phyloP scores from a whole-genome alignment of 1,140 invertebrate species.

The Cydia fagiglandana region DNA sequence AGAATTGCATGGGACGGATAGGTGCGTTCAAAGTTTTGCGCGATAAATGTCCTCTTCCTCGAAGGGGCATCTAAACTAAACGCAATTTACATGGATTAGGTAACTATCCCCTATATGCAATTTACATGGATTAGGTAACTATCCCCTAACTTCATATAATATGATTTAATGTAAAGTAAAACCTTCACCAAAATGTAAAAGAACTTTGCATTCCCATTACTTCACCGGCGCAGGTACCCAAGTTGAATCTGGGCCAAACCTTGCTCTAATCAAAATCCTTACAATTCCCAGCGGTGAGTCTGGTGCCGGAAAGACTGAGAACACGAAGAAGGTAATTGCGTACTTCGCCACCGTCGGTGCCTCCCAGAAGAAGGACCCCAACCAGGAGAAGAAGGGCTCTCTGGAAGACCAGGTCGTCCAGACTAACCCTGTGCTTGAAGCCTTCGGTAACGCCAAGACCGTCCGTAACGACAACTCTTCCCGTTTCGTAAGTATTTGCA shows the following conservation, averaged over 20 bases:
- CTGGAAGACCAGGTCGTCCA: slow-evolving; percentile 99
- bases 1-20: no score
- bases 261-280: slow-evolving; percentile 32
- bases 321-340: slow-evolving; percentile 99
- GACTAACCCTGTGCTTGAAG: slow-evolving; percentile 99
- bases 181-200: neutral
- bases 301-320: slow-evolving; percentile 99
- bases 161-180: no score
- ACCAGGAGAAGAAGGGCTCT: slow-evolving; percentile 87
- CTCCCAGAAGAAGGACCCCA: slow-evolving; percentile 87
- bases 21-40: no score
- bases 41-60: no score
- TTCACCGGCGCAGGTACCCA: neutral
- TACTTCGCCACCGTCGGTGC: slow-evolving; percentile 98
- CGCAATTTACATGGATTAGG: no score
- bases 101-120: no score
- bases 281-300: slow-evolving; percentile 91
- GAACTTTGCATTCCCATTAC: neutral
- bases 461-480: slow-evolving; percentile 99
- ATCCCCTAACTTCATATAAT: no score
- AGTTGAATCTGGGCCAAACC: slow-evolving; percentile 6
- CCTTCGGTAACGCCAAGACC: slow-evolving; percentile 99
- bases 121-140: no score
- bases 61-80: no score
- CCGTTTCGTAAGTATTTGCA: slow-evolving; percentile 93